These are phyloP conservation scores for Brachypterus glaber DNA, from an alignment of 2,888 invertebrate species.

Conservation along the genomic window DNA sequence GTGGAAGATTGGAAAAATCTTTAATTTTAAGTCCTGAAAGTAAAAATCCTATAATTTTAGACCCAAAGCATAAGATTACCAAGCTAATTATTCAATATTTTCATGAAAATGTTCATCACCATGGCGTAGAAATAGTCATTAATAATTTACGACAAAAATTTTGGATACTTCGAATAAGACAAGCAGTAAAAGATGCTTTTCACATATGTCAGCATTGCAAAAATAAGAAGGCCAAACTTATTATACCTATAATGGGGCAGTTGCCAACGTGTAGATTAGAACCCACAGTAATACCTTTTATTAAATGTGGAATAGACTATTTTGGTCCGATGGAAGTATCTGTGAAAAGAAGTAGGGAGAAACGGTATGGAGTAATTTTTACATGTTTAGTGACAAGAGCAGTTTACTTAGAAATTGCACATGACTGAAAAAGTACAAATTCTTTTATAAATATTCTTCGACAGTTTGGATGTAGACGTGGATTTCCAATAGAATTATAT, in stretches of 20 bases:
- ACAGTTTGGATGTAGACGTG: slow-evolving; percentile 5
- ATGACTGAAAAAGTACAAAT: too few relatives aligned
- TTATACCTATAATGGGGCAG: slow-evolving; percentile 10
- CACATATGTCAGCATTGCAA: slow-evolving; percentile 10
- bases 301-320: slow-evolving; percentile 12
- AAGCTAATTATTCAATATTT: slow-evolving; percentile 10
- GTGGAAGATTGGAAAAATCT: slow-evolving; percentile 8
- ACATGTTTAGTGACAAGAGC: slow-evolving; percentile 1
- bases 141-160: slow-evolving; percentile 10
- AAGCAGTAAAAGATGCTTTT: slow-evolving; percentile 10
- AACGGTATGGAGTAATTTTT: slow-evolving; percentile 10
- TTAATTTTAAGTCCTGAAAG: too few relatives aligned
- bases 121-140: slow-evolving; percentile 8
- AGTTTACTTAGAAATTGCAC: too few relatives aligned
- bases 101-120: slow-evolving; percentile 12
- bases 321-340: slow-evolving; percentile 14
- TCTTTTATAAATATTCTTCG: slow-evolving; percentile 5
- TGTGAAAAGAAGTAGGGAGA: too few relatives aligned
- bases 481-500: slow-evolving; percentile 8
- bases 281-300: slow-evolving; percentile 10
- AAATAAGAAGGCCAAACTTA: slow-evolving; percentile 6
- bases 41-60: slow-evolving; percentile 5
- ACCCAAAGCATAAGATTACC: slow-evolving; percentile 9
- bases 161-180: slow-evolving; percentile 8
- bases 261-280: slow-evolving; percentile 10